A percentile compares a stretch with the other conserved stretches of the same genome.
These are phyloP conservation scores for Carassius auratus DNA, from an alignment of 2,113 vertebrate species.

Conservation along the genomic window DNA sequence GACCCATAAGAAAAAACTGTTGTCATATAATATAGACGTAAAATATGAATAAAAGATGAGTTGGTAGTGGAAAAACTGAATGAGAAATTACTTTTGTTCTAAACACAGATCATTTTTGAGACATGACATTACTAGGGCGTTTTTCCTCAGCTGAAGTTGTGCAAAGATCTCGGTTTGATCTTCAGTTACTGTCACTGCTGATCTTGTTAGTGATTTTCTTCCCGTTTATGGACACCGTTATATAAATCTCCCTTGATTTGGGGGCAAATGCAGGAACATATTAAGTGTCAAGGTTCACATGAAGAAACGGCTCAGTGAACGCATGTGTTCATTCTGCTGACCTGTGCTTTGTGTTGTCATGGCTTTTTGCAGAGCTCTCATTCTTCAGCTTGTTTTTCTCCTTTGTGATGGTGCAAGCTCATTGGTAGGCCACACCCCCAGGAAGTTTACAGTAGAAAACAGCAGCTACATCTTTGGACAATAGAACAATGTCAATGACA, in stretches of 20 bases:
- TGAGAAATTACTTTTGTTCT: not conserved
- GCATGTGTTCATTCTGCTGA: slow-evolving; percentile 25
- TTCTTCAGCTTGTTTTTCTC: not conserved
- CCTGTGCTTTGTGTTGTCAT: slow-evolving; percentile 34
- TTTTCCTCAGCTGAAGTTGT: not conserved
- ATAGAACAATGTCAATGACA: slow-evolving; percentile 16
- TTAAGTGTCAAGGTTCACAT: slow-evolving; percentile 21
- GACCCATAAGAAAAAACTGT: not conserved
- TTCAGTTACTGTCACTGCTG: not conserved
- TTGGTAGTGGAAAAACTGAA: not conserved
- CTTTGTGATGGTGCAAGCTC: not conserved
- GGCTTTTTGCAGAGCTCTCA: not conserved
- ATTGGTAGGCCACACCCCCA: slow-evolving; percentile 27
- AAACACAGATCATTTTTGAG: not conserved
- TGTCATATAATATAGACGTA: not conserved
- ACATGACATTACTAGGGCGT: not conserved
- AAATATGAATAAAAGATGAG: not conserved
- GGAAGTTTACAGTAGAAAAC: slow-evolving; percentile 28
- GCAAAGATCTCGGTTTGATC: not conserved
- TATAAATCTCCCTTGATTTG: not conserved
- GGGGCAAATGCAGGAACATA: not conserved
- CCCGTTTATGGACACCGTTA: not conserved
- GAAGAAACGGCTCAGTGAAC: slow-evolving; percentile 3
- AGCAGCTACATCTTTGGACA: slow-evolving; percentile 4
- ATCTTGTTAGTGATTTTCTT: not conserved